phyloP scores from a whole-genome alignment of 2,113 vertebrate genomes.

The Thunnus thynnus region DNA sequence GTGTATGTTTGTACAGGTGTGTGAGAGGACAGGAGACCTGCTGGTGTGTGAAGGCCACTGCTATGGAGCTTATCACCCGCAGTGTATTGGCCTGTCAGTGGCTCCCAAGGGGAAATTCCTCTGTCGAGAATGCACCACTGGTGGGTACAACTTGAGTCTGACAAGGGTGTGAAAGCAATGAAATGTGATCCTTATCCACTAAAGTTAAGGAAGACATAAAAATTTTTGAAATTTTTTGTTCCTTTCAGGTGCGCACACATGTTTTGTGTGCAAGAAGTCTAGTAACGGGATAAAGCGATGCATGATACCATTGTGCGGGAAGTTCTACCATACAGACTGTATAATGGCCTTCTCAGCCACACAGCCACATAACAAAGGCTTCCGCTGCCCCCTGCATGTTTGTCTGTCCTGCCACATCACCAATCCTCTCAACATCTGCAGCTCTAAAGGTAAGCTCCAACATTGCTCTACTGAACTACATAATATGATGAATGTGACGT shows the following conservation, averaged over 20 bases:
- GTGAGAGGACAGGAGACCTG: constrained; percentile 95
- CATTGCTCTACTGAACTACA: not conserved
- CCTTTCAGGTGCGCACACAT: constrained; percentile 91
- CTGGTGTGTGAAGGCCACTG: constrained; percentile 96
- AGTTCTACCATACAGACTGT: constrained; percentile 95
- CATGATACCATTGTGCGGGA: constrained; percentile 95
- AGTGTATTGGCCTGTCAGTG: constrained; percentile 92
- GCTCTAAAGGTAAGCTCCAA: constrained; percentile 90
- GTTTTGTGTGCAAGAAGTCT: constrained; percentile 95
- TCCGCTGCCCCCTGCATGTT: constrained; percentile 96
- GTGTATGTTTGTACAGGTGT: constrained; percentile 86
- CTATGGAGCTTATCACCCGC: constrained; percentile 96
- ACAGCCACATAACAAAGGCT: constrained; percentile 91
- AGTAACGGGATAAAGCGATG: constrained; percentile 93
- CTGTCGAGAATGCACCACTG: constrained; percentile 94
- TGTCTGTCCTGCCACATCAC: constrained; percentile 95
- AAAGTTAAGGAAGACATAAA: not conserved
- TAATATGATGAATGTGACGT: not conserved
- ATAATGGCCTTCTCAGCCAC: constrained; percentile 89
- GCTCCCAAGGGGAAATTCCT: constrained; percentile 95
- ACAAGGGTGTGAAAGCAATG: not conserved
- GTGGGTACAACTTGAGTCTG: constrained; percentile 73
- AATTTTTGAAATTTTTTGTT: not conserved
- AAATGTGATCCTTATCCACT: not conserved
- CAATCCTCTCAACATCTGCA: constrained; percentile 91